phyloP scores from a whole-genome alignment of 53 echinoderm and acorn worm genomes.

The Mesocentrotus franciscanus region DNA sequence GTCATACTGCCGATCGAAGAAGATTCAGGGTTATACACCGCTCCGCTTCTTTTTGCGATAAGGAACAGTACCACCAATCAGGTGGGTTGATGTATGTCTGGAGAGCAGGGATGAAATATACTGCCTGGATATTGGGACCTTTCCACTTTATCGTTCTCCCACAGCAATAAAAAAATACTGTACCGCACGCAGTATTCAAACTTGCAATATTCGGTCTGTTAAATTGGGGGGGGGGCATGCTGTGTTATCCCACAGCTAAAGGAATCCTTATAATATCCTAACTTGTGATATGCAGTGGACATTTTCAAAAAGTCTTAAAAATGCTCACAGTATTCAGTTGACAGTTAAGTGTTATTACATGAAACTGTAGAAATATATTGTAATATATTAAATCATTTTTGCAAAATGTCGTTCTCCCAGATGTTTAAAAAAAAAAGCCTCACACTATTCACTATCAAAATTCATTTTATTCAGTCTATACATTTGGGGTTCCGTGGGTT shows the following conservation, averaged over 20 bases:
- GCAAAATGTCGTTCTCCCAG: no score
- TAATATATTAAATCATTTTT: no score
- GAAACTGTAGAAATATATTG: no score
- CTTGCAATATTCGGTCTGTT: not conserved
- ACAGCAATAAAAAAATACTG: not conserved
- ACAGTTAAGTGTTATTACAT: no score
- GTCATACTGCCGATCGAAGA: slow-evolving; percentile 61
- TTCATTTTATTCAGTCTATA: no score
- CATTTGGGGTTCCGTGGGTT: no score
- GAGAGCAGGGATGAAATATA: not conserved
- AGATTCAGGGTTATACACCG: slow-evolving; percentile 46
- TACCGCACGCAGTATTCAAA: not conserved
- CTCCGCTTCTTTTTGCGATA: slow-evolving; percentile 38
- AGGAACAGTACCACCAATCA: not conserved
- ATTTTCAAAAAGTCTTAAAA: not conserved
- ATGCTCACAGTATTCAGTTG: not conserved
- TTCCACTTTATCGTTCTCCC: not conserved
- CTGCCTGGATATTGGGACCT: slow-evolving; percentile 18
- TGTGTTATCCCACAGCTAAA: not conserved
- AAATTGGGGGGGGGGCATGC: no score
- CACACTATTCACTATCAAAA: no score
- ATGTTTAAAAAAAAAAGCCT: no score
- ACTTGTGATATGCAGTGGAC: no score
- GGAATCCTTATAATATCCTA: not conserved
- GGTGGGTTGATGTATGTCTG: slow-evolving; percentile 4